A percentile compares a stretch with the other conserved stretches of the same genome.
These are phyloP conservation scores for Pavo muticus DNA, from an alignment of 2,113 vertebrate genomes.

Conservation along the genomic window DNA sequence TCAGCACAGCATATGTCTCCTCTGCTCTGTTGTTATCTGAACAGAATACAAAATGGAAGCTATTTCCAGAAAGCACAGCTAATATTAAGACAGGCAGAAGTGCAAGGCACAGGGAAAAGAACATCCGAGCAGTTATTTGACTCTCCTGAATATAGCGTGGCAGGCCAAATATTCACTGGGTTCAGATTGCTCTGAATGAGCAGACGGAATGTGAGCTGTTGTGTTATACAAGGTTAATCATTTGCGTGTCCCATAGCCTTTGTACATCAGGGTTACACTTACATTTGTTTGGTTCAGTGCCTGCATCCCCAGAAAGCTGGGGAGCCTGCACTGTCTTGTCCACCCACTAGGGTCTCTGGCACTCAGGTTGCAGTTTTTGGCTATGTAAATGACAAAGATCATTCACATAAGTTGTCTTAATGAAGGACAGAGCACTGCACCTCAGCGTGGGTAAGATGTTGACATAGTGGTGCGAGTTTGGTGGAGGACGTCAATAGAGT, in stretches of 20 bases:
- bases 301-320: neutral
- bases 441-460: neutral
- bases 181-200: neutral
- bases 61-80: slow-evolving; percentile 53
- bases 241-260: neutral
- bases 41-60: slow-evolving; percentile 43
- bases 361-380: fast-evolving
- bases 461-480: neutral
- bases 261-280: neutral
- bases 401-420: neutral
- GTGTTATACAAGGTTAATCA: fast-evolving
- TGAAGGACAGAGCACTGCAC: neutral
- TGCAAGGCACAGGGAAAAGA: neutral
- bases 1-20: slow-evolving; percentile 56
- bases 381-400: neutral
- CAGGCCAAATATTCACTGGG: neutral
- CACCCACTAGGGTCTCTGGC: neutral
- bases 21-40: slow-evolving; percentile 50
- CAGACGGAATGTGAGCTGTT: neutral
- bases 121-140: neutral
- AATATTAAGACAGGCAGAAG: slow-evolving; percentile 42
- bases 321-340: neutral
- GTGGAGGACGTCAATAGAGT: neutral
- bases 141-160: neutral
- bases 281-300: neutral